A percentile compares a stretch with the other conserved stretches of the same genome.
phyloP scores from a whole-genome alignment of 2,113 vertebrate genomes.

The Erinaceus europaeus region DNA sequence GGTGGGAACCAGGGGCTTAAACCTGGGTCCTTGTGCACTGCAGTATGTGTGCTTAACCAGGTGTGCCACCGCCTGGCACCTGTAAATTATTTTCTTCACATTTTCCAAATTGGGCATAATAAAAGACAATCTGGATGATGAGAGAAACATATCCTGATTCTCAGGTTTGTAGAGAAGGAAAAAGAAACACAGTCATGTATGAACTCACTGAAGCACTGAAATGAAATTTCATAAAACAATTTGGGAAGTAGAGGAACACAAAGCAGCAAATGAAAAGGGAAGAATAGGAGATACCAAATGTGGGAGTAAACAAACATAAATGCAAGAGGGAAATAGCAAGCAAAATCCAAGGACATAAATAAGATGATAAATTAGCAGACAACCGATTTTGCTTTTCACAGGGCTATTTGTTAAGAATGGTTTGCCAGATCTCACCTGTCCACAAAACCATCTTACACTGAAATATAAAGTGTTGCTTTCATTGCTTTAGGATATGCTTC shows the following conservation, averaged over 20 bases:
- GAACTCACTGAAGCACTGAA: background rate
- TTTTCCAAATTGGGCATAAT: background rate
- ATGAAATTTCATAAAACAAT: background rate
- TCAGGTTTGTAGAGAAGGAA: background rate
- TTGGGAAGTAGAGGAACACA: background rate
- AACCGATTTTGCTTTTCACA: background rate
- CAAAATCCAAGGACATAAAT: background rate
- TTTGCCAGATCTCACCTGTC: background rate
- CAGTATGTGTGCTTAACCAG: too few species aligned
- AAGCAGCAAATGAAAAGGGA: background rate
- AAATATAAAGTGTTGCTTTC: background rate
- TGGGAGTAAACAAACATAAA: too few species aligned
- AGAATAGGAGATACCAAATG: background rate
- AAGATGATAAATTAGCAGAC: background rate
- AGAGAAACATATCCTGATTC: background rate
- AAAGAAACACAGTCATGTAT: background rate
- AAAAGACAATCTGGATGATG: background rate
- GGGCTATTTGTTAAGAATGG: too few species aligned
- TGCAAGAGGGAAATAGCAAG: background rate
- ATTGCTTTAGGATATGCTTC: background rate
- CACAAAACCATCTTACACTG: background rate
- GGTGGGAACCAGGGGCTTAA: too few species aligned
- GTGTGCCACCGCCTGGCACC: too few species aligned
- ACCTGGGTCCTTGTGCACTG: too few species aligned
- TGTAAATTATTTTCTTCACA: background rate